Base-by-base conservation (phyloP, 2,888 invertebrate species). In the Drosophila mimica region DNA sequence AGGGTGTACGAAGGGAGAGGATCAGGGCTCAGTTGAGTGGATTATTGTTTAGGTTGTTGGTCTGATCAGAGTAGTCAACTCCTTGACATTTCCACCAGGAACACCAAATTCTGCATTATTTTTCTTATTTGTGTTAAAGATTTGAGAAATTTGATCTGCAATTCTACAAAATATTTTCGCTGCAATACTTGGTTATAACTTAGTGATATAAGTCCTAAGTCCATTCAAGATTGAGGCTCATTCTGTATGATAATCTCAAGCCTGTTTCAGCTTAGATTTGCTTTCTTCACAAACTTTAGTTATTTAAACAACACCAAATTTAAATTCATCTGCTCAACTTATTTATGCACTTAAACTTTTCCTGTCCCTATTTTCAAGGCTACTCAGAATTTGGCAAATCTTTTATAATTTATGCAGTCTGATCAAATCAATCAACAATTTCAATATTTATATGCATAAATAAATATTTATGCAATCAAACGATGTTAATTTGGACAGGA, bases 391-490 rank as follows among this genome's bases (percentile, higher is more conserved):
- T 43, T 30, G 53, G n/a, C 25, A 52, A 72, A 48, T 52, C n/a
- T 15, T 40, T 13, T 34, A 17, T 33, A 57, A 70, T 43, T 56
- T 51, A 52, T 69, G 51, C 60, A 60, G 31, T 58, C 11, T 13
- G 1, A n/a, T 15, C 56, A 63, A 68, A 30, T 62, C 51, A 62
- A 74, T 63, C 57, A 28, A 49, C 28, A 25, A 49, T 30, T 73
- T 57, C 20, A 67, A 60, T 75, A 57, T 74, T 63, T 48, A 59
- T 75, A 48, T 60, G 33, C 36, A 15, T 15, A 34, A 57, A 53
- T 51, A 54, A 68, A 53, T 80, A 51, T 46, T 20, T 46, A 46
- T 53, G 51, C 34, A n/a, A 34, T 11, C 61, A 64, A 54, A 58
- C 40, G 38, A 34, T 46, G 46, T 28, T 28, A 52, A 60, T 48